Conservation (phyloP, 2,888 invertebrate species). For the Diplazon laetatorius region DNA sequence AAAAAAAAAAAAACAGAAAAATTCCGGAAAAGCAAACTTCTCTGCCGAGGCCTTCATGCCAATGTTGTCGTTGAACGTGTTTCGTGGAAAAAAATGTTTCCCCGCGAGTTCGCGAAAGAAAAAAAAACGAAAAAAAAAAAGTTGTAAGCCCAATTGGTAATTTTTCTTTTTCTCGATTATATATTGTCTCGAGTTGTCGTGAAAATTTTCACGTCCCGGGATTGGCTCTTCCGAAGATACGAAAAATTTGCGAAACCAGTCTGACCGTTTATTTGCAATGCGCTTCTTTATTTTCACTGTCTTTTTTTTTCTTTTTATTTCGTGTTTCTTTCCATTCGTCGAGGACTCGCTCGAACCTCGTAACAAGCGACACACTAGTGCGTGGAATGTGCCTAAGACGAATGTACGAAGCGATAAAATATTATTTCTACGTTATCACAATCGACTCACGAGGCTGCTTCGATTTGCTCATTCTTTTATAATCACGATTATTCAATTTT, state of each 20-base stretch:
- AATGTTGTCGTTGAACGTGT: conserved; percentile 35
- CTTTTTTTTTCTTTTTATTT: conserved; percentile 20
- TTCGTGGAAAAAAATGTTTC: conserved; percentile 34
- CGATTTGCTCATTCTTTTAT: conserved; percentile 29
- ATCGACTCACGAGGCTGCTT: conserved; percentile 23
- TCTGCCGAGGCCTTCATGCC: conserved; percentile 55
- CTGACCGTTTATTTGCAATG: conserved; percentile 33
- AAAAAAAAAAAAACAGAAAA: conserved; percentile 38
- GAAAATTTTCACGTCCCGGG: conserved; percentile 8
- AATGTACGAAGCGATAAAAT: conserved; percentile 35
- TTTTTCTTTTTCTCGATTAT: conserved; percentile 21
- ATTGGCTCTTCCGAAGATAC: conserved; percentile 20
- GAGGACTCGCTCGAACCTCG: no score
- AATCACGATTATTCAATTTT: neutral
- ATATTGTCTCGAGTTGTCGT: no score
- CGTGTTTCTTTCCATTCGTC: conserved; percentile 22
- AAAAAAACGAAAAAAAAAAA: conserved; percentile 1
- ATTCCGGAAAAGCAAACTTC: conserved; percentile 42
- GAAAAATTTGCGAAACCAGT: conserved; percentile 26
- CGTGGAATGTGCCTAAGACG: conserved; percentile 33
- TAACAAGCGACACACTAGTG: no score
- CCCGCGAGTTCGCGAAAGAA: conserved; percentile 6
- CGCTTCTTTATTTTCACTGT: conserved; percentile 14
- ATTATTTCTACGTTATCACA: neutral
- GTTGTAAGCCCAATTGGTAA: conserved; percentile 6